Evolutionary conservation across 2,888 invertebrate genomes (phyloP).

Genomic region (Alloscopus bannaensis): DNA sequence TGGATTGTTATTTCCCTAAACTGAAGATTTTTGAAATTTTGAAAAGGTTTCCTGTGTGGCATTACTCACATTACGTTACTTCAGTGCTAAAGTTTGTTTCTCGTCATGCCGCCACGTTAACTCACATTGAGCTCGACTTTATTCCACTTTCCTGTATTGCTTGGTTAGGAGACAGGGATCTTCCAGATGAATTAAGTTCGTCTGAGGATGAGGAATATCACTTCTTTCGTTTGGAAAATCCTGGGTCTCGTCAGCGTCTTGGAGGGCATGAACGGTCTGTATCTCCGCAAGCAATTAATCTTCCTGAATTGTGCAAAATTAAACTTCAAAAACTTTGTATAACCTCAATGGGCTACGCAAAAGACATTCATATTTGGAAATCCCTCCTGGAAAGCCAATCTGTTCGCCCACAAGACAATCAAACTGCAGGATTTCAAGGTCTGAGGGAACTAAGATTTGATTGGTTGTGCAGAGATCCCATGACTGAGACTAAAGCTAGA

Average conservation of each 20-base stretch:
- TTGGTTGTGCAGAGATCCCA: conserved; percentile 66
- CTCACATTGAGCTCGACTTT: conserved; percentile 64
- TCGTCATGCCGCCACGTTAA: conserved; percentile 63
- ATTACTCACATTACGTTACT: conserved; percentile 66
- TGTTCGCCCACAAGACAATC: background rate
- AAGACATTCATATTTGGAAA: conserved; percentile 68
- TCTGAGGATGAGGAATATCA: conserved; percentile 58
- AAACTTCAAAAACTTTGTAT: conserved; percentile 61
- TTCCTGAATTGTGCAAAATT: conserved; percentile 58
- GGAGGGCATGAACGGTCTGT: conserved; percentile 44
- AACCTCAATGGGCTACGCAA: conserved; percentile 66
- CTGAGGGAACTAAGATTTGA: conserved; percentile 63
- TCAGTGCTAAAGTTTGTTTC: conserved; percentile 69
- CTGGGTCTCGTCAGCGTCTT: background rate
- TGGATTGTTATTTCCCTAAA: conserved; percentile 69
- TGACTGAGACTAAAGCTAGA: conserved; percentile 60
- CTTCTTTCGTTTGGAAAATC: background rate
- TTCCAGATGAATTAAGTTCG: conserved; percentile 52
- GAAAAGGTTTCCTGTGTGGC: conserved; percentile 66
- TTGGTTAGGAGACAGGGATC: conserved; percentile 53
- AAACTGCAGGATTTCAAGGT: conserved; percentile 9
- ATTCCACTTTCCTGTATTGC: conserved; percentile 66
- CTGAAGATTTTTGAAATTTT: conserved; percentile 68
- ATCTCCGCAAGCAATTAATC: conserved; percentile 59
- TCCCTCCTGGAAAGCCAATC: conserved; percentile 65